phyloP scores from a whole-genome alignment of 64 coral and sea anemone genomes.

The Montipora sp. region DNA sequence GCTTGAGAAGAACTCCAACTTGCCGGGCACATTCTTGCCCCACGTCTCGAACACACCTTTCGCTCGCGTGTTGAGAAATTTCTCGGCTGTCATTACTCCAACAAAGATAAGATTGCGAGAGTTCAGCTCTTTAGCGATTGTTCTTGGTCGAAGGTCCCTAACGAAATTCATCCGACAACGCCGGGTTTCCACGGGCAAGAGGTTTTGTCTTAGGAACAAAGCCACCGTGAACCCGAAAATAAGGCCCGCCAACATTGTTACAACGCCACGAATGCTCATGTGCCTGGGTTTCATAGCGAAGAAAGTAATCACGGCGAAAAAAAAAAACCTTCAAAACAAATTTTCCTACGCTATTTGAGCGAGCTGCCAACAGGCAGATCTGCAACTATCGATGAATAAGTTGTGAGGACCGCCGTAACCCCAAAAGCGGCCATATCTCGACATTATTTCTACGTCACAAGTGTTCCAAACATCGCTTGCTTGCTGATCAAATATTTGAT shows the following conservation, averaged over 20 bases:
- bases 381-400: neutral
- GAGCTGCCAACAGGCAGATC: neutral
- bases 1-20: constrained; percentile 92
- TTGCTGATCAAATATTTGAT: neutral
- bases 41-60: constrained; percentile 94
- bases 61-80: constrained; percentile 87
- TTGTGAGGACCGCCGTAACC: neutral
- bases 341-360: neutral
- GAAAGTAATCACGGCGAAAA: neutral
- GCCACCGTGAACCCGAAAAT: constrained; percentile 84
- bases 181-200: constrained; percentile 74
- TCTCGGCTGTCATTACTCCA: constrained; percentile 96
- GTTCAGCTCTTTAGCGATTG: constrained; percentile 75
- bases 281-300: constrained; percentile 73
- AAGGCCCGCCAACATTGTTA: constrained; percentile 80
- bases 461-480: neutral
- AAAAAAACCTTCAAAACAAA: neutral
- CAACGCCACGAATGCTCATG: constrained; percentile 81
- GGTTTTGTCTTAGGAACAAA: constrained; percentile 77
- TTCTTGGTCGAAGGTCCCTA: constrained; percentile 76
- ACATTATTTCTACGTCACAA: constrained; percentile 41
- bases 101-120: constrained; percentile 81
- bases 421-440: constrained; percentile 20
- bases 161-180: constrained; percentile 92
- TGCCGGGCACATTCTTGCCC: constrained; percentile 78